These are phyloP conservation scores for Bruchidius siliquastri DNA, from an alignment of 2,888 invertebrate species.

Conservation along the genomic window DNA sequence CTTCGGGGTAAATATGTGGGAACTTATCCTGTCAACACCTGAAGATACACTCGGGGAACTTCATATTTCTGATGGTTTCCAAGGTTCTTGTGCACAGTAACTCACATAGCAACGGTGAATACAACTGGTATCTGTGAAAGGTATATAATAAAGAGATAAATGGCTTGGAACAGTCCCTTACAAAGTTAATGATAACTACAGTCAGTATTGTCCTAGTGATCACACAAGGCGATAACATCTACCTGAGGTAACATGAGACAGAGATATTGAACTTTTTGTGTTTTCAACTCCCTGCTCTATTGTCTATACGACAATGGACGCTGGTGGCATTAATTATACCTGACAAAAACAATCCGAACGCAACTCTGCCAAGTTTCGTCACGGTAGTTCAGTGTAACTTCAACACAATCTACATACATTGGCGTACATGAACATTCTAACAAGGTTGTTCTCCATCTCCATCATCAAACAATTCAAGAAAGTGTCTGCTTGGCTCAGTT, in stretches of 20 bases:
- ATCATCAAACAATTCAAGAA: too few species aligned
- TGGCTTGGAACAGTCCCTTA: neutral
- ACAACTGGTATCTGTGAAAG: too few species aligned
- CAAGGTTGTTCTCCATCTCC: too few species aligned
- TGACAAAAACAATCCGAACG: neutral
- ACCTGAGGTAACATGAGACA: neutral
- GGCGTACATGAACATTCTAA: neutral
- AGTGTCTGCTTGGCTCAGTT: too few species aligned
- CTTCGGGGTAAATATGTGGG: too few species aligned
- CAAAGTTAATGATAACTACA: neutral
- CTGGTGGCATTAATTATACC: neutral
- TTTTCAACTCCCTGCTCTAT: neutral
- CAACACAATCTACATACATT: neutral
- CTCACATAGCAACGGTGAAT: too few species aligned
- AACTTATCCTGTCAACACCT: too few species aligned
- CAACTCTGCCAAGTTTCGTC: neutral
- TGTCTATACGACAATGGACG: neutral
- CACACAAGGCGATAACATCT: neutral
- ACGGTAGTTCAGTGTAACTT: neutral
- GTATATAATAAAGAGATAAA: neutral
- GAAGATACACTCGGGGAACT: too few species aligned
- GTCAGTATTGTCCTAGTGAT: neutral
- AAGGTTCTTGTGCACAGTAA: too few species aligned
- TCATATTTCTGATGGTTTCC: too few species aligned
- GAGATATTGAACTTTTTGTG: neutral